Percentiles rank a stretch among this genome's conserved stretches.
These are phyloP conservation scores for Eupithecia subumbrata DNA, from an alignment of 2,888 invertebrate species.

Conservation along the genomic window DNA sequence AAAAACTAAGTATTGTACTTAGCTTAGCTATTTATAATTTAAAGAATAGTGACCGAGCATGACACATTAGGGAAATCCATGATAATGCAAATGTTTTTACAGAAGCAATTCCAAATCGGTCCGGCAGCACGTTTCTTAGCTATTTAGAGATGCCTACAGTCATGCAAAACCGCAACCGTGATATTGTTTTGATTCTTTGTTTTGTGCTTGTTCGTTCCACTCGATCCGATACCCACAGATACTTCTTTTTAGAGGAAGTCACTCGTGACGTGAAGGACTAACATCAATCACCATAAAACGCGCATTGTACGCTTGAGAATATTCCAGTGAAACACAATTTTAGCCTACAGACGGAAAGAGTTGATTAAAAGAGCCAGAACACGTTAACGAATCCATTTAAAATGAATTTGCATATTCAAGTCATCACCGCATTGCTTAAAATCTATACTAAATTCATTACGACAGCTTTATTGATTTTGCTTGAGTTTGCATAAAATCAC, in stretches of 20 bases:
- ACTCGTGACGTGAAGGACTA: constrained; percentile 63
- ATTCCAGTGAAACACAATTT: constrained; percentile 19
- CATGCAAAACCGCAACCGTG: constrained; percentile 50
- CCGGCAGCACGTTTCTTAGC: constrained; percentile 37
- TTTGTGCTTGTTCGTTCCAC: constrained; percentile 50
- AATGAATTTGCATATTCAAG: constrained; percentile 25
- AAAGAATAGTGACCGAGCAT: constrained; percentile 3
- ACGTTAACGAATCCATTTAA: constrained; percentile 19
- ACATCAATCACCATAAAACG: constrained; percentile 43
- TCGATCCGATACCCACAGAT: constrained; percentile 53
- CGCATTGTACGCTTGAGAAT: constrained; percentile 22
- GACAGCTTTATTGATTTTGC: constrained; percentile 19
- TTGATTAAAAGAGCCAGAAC: constrained; percentile 17
- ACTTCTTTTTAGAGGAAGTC: constrained; percentile 48
- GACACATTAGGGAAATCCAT: constrained; percentile 28
- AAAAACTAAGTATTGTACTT: background rate
- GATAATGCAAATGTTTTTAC: constrained; percentile 26
- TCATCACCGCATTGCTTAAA: constrained; percentile 19
- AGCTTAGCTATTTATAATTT: background rate
- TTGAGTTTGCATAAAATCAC: constrained; percentile 12
- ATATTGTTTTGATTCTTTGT: constrained; percentile 52
- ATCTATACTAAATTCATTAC: constrained; percentile 19
- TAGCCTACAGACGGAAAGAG: constrained; percentile 14
- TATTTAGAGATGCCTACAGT: constrained; percentile 37
- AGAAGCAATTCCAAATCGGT: constrained; percentile 32